These are phyloP conservation scores for Dryas iulia DNA, from an alignment of 1,140 invertebrate species.

Conservation along the genomic window DNA sequence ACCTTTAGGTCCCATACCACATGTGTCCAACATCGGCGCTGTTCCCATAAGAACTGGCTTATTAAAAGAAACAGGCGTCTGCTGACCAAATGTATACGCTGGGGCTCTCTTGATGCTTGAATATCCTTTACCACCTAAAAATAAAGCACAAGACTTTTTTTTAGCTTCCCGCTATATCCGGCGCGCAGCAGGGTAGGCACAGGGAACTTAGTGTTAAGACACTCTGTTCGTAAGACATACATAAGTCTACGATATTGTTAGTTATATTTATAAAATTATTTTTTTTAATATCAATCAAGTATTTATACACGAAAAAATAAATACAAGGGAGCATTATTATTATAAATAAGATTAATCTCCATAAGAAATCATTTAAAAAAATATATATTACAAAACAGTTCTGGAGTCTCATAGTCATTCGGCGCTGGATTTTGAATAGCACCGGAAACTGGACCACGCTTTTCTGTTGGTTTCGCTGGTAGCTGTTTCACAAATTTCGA, in stretches of 20 bases:
- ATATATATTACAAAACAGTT: constrained; percentile 56
- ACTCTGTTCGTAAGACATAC: too few relatives aligned
- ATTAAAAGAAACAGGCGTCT: constrained; percentile 24
- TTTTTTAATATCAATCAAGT: too few relatives aligned
- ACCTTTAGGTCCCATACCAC: constrained; percentile 48
- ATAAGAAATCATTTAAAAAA: too few relatives aligned
- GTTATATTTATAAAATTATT: too few relatives aligned
- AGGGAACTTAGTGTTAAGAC: too few relatives aligned
- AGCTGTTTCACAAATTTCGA: constrained; percentile 53
- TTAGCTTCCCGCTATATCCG: too few relatives aligned
- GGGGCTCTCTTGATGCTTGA: constrained; percentile 54
- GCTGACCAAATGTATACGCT: constrained; percentile 56
- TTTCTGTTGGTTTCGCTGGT: constrained; percentile 43
- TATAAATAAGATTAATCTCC: too few relatives aligned
- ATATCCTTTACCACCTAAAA: constrained; percentile 59
- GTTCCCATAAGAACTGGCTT: constrained; percentile 41
- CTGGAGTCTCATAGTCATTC: constrained; percentile 48
- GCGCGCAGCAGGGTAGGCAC: too few relatives aligned
- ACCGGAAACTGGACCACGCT: constrained; percentile 14
- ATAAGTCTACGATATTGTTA: too few relatives aligned
- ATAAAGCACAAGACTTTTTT: too few relatives aligned
- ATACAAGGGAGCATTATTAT: too few relatives aligned
- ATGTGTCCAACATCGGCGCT: constrained; percentile 49
- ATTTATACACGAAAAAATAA: too few relatives aligned
- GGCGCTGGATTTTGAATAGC: constrained; percentile 42